A percentile compares a stretch with the other conserved stretches of the same genome.
Conservation (phyloP, 2,888 invertebrate genomes). For the Spilosoma lubricipeda region DNA sequence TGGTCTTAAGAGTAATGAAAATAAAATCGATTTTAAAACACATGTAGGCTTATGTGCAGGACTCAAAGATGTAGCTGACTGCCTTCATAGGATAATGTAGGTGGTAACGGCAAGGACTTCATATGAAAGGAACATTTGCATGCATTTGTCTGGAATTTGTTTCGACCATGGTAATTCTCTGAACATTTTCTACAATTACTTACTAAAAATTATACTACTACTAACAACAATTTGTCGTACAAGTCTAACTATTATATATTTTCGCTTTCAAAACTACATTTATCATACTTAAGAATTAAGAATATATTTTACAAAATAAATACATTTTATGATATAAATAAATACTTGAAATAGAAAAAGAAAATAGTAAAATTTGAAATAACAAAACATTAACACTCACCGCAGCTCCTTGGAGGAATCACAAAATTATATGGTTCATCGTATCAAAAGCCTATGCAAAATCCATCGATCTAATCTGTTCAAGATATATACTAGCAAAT, state of each 20-base stretch:
- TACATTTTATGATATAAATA: slow-evolving; percentile 25
- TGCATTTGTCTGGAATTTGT: neutral
- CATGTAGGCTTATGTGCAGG: neutral
- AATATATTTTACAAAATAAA: slow-evolving; percentile 25
- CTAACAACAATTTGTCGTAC: neutral
- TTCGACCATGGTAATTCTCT: neutral
- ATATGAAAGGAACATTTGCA: neutral
- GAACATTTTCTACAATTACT: neutral
- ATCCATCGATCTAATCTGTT: slow-evolving; percentile 4
- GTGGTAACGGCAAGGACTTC: neutral
- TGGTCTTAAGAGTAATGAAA: neutral
- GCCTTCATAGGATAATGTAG: neutral
- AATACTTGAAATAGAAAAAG: slow-evolving; percentile 29
- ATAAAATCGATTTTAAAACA: neutral
- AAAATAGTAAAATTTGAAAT: slow-evolving; percentile 40
- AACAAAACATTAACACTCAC: slow-evolving; percentile 46
- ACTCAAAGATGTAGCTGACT: neutral
- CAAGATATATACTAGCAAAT: neutral
- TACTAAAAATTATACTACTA: neutral
- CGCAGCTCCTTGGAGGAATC: slow-evolving; percentile 29
- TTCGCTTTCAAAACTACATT: neutral
- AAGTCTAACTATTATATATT: neutral
- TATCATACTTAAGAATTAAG: no score
- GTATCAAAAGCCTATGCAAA: slow-evolving; percentile 20
- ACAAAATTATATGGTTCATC: slow-evolving; percentile 15